A percentile compares a stretch with the other conserved stretches of the same genome.
Evolutionary conservation across 2,113 vertebrate genomes (phyloP).

Genomic region (Scartelaos histophorus): DNA sequence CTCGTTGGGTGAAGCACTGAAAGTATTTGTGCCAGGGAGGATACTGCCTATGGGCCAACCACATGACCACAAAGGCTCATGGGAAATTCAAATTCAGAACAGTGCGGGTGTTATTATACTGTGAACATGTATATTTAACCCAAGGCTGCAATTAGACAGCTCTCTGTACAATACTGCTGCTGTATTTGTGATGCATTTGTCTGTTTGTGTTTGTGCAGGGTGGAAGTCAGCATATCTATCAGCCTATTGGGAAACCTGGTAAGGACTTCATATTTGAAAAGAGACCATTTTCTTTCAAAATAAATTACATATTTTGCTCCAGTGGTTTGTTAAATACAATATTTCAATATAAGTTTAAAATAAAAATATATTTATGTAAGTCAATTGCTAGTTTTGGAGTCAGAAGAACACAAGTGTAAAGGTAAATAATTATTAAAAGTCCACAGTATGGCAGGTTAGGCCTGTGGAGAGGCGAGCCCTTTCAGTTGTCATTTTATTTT

Average conservation of each 20-base stretch:
- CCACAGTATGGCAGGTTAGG: neutral
- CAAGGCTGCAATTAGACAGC: constrained; percentile 4
- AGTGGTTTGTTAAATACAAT: neutral
- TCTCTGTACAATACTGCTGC: neutral
- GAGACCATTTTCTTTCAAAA: neutral
- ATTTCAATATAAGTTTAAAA: too few species aligned
- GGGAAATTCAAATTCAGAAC: constrained; percentile 42
- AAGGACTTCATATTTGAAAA: constrained; percentile 11
- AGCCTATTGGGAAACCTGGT: constrained; percentile 72
- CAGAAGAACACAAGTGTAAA: too few species aligned
- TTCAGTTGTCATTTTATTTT: too few species aligned
- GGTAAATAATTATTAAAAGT: neutral
- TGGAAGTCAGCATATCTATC: constrained; percentile 72
- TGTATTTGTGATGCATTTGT: constrained; percentile 6
- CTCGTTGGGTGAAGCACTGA: constrained; percentile 29
- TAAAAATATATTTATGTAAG: too few species aligned
- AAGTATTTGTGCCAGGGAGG: constrained; percentile 57
- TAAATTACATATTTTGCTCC: neutral
- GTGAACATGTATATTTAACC: constrained; percentile 10
- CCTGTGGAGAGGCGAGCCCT: too few species aligned
- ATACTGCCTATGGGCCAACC: constrained; percentile 57
- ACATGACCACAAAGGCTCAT: constrained; percentile 57
- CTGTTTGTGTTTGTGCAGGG: constrained; percentile 47
- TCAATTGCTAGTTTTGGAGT: too few species aligned
- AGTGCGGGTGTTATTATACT: constrained; percentile 21